Base-by-base conservation (phyloP, 2,888 invertebrate genomes). In the Orgyia antiqua region DNA sequence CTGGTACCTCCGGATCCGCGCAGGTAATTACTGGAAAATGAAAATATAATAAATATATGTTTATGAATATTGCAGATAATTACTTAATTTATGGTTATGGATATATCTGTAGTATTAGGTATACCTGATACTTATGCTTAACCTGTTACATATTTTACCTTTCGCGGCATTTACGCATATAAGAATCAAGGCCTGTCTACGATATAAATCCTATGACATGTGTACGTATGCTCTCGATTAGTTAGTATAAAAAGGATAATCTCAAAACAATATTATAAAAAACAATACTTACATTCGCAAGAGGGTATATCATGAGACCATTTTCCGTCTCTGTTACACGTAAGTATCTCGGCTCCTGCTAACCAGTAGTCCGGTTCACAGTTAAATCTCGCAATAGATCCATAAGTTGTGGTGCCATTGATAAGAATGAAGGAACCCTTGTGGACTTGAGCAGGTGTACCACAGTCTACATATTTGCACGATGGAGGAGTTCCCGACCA, bases 381-480 rank as follows among this genome's bases (percentile, higher is more conserved):
- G 35, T 89, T 89, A 68, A 96, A 96, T 59, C 92, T 91, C 0
- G 93, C 92, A 13, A 92, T 65, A 29, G 95, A 94, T 1, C 92
- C 92, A 19, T 93, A 94, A 0, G 94, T 94, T 0, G 96, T 95
- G 1, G 94, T 92, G 2, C 91, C 91, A 61, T 96, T 95, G 5
- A 93, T 65, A 1, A 95, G 79, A 11, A 87, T 83, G 51, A 92
- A 92, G 33, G 88, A 88, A 0, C 94, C 95, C 46, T 92, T 93
- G 68, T 93, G 93, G 2, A 94, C 91, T 46, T 92, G 91, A 0
- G 92, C 93, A 0, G 94, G 94, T 4, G 93, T 91, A 0, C 94
- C 95, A 68, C 95, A 96, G 70, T 94, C 95, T 2, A 96, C 93
- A 74, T 92, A 96, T 66, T 93, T 92, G 70, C 96, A 96, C 2